These are phyloP conservation scores for Drosophila littoralis DNA, from an alignment of 1,140 invertebrate species.

Conservation along the genomic window DNA sequence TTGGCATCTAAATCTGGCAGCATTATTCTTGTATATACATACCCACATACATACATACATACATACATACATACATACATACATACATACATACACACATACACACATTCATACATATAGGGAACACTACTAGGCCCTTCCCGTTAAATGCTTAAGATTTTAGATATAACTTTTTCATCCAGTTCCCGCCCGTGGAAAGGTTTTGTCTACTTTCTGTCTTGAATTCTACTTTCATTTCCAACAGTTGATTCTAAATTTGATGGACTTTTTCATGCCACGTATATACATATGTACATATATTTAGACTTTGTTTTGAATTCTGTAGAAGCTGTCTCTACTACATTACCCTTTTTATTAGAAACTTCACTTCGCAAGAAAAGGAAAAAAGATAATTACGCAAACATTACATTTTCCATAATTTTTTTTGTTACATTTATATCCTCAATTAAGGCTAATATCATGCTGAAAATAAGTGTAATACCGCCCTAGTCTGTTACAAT, in stretches of 20 bases:
- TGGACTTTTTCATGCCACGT: neutral
- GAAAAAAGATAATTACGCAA: neutral
- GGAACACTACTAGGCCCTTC: too few species aligned
- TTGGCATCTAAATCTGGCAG: too few species aligned
- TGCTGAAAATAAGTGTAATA: conserved; percentile 5
- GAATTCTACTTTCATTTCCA: too few species aligned
- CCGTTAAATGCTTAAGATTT: too few species aligned
- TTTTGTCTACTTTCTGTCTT: too few species aligned
- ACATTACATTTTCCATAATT: neutral
- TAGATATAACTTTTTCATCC: too few species aligned
- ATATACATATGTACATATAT: neutral
- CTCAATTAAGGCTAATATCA: neutral
- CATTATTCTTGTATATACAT: too few species aligned
- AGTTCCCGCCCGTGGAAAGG: too few species aligned
- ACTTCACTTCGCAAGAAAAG: neutral
- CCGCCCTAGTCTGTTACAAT: neutral
- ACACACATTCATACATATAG: neutral
- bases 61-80: neutral
- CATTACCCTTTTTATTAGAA: too few species aligned
- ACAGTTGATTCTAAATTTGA: too few species aligned
- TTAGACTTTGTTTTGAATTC: too few species aligned
- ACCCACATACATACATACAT: neutral
- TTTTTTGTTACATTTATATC: neutral
- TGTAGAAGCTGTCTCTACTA: too few species aligned
- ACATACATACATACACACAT: neutral